phyloP scores from a whole-genome alignment of 2,888 invertebrate species.

The Blastobasis adustella region DNA sequence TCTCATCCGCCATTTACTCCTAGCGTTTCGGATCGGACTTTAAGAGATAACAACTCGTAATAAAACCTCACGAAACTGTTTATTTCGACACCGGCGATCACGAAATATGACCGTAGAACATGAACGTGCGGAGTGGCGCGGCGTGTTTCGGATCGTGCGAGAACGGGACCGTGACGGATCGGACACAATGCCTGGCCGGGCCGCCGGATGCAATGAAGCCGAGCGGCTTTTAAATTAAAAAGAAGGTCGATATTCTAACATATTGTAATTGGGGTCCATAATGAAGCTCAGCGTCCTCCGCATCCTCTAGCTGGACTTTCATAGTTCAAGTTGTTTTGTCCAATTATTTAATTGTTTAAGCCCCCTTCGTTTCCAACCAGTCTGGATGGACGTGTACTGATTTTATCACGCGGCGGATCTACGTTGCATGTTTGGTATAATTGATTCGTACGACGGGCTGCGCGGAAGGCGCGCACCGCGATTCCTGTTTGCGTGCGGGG shows the following conservation, averaged over 20 bases:
- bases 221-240: slow-evolving; percentile 3
- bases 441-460: slow-evolving; percentile 21
- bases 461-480: slow-evolving; percentile 42
- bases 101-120: slow-evolving; percentile 37
- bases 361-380: no score
- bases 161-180: slow-evolving; percentile 56
- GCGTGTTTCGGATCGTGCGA: slow-evolving; percentile 34
- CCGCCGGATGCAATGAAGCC: slow-evolving; percentile 1
- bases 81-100: slow-evolving; percentile 48
- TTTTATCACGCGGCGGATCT: no score
- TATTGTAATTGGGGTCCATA: no score
- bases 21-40: no score
- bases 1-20: no score
- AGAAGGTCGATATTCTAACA: background rate
- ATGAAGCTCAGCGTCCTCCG: no score
- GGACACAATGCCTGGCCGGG: slow-evolving; percentile 33
- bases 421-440: background rate
- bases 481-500: slow-evolving; percentile 43
- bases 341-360: no score
- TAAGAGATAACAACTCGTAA: no score
- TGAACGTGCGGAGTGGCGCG: slow-evolving; percentile 17
- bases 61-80: slow-evolving; percentile 39
- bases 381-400: no score
- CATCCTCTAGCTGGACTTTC: no score
- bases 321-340: no score